Conservation (phyloP, 2,113 vertebrate species). For the Corydoras maculifer region DNA sequence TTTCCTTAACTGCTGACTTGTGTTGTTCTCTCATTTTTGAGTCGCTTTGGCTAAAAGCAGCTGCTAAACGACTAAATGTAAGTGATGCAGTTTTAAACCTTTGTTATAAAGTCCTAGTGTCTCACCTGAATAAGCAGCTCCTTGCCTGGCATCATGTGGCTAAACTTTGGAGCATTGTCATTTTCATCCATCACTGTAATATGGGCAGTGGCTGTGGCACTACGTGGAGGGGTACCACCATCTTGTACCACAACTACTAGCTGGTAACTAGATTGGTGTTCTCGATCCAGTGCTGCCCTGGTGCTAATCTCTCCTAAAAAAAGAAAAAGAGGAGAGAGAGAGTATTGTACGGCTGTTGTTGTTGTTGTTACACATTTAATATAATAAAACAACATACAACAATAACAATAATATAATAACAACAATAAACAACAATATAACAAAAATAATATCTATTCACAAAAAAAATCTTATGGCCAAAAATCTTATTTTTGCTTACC, state of each 20-base stretch:
- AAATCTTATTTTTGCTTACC: slow-evolving; percentile 59
- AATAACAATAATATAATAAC: too few relatives aligned
- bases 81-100: too few relatives aligned
- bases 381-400: too few relatives aligned
- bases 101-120: neutral
- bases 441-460: neutral
- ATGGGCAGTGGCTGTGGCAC: slow-evolving; percentile 82
- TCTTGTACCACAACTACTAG: slow-evolving; percentile 87
- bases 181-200: slow-evolving; percentile 89
- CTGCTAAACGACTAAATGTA: too few relatives aligned
- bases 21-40: too few relatives aligned
- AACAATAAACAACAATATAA: too few relatives aligned
- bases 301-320: slow-evolving; percentile 85
- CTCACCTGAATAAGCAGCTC: slow-evolving; percentile 78
- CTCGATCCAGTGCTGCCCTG: slow-evolving; percentile 78
- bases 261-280: slow-evolving; percentile 90
- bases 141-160: slow-evolving; percentile 65
- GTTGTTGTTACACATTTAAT: too few relatives aligned
- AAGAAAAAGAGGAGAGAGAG: neutral
- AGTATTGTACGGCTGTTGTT: too few relatives aligned
- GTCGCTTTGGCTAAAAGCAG: too few relatives aligned
- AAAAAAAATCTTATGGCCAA: neutral
- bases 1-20: too few relatives aligned
- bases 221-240: slow-evolving; percentile 83
- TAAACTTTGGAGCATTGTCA: slow-evolving; percentile 80